Evolutionary conservation across 2,113 vertebrate species (phyloP), one percentile per base, ranked within the genome.

Genomic region (Steatornis caripensis): DNA sequence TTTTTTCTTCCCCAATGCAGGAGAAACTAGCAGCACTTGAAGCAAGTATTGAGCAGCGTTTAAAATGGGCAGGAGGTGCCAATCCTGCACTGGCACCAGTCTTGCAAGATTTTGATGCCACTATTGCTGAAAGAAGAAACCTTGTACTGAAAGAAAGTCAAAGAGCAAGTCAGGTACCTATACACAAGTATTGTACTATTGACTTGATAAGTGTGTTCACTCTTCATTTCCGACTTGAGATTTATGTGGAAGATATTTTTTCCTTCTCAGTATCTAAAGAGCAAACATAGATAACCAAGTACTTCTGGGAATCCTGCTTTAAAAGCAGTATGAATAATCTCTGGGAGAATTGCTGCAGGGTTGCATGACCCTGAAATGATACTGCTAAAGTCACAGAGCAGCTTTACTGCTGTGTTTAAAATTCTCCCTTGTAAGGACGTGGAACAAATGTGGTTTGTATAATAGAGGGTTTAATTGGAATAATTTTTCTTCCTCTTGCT

Each of bases 11-110:
- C 3, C 79, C 32, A 62, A 90, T 90, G 48, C 92, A 99, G 99
- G 99, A 99, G 95, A 99, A 99, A 86, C 97, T 99, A 78, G 99
- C 98, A 8, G 95, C 98, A 16, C 98, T 99, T 61, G 99, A 99
- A 98, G 99, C 98, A 49, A 99, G 99, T 96, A 99, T 99, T 58
- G 99, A 99, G 95, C 99, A 99, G 94, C 99, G 99, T 85, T 98
- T 99, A 62, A 99, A 99, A 91, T 99, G 99, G 99, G 99, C 99
- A 3, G 99, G 99, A 23, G 99, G 99, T 9, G 99, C 99, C 57
- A 99, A 99, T 97, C 99, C 99, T 20, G 99, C 99, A 0, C 92
- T 99, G 92, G 98, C 99, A 14, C 99, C 99, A 1, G 99, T 99
- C 46, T 98, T 99, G 76, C 99, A 99, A 97, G 99, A 99, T 98